phyloP scores from a whole-genome alignment of 2,113 vertebrate genomes.

The Charadrius vociferus region DNA sequence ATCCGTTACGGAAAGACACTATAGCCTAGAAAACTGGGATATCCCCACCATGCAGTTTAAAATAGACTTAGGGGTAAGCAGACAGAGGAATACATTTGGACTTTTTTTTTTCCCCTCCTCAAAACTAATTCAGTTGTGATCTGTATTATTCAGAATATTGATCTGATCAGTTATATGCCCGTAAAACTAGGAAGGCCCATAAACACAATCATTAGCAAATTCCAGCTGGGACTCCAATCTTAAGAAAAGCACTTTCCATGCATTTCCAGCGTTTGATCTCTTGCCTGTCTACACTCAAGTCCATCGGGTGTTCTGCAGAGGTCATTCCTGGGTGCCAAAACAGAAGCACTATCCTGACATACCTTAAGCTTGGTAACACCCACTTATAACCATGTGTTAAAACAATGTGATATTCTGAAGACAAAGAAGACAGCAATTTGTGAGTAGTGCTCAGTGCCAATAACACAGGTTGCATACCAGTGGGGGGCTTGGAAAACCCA shows the following conservation, averaged over 20 bases:
- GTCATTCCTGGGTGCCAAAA: background rate
- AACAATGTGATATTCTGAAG: background rate
- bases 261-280: background rate
- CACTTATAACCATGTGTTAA: background rate
- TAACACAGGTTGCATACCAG: background rate
- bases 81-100: background rate
- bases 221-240: background rate
- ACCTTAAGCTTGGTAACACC: background rate
- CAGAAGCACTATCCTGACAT: background rate
- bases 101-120: background rate
- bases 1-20: background rate
- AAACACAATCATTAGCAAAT: background rate
- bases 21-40: background rate
- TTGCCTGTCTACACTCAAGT: background rate
- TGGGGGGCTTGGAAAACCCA: background rate
- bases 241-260: background rate
- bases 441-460: background rate
- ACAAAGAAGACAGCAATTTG: background rate
- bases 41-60: background rate
- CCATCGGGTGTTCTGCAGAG: background rate
- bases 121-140: background rate
- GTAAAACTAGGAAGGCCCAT: background rate
- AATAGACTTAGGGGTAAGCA: background rate
- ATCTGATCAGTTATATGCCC: background rate
- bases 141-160: background rate